Base-by-base conservation (phyloP, 2,888 invertebrate genomes). In the Sphinx pinastri region DNA sequence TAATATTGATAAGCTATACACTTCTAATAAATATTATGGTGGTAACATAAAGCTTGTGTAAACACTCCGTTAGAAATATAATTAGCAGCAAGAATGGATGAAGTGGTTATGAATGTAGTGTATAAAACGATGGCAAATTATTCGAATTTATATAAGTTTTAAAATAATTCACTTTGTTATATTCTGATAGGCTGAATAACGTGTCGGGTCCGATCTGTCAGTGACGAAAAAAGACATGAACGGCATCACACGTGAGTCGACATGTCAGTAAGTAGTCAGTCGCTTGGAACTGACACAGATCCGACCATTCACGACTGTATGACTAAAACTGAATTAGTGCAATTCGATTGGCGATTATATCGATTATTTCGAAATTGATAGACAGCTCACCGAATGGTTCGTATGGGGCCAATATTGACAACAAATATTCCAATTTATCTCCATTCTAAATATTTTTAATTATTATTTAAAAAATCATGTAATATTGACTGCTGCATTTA, bases 121-220 rank as follows among this genome's bases (percentile, higher is more conserved):
- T 12, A 16, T 25, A 47, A 8, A 49, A 16, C 13, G 19, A 63
- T 25, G 63, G 63, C 63, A 16, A 63, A 49, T 49, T 49, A 63
- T 49, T 63, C 49, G 63, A 63, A 63, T 63, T 63, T 63, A 63
- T 63, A 63, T 16, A 14, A 60, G 31, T 60, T 49, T 11, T 49
- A 63, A 19, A 16, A 4, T 60, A 12, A 16, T 47, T 60, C 45
- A n/a, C 60, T 16, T 25, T 5, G 47, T 47, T 4, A n/a, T 45
- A 45, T 59, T 31, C 59, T n/a, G n/a, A 45, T 55, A 19, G 13
- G 19, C 8, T 55, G 25, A 12, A 25, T 57, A 1, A 25, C 13
- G 3, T 12, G 25, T 57, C 19, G 19, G 13, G 19, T 57, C 25
- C 10, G 51, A 51, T 51, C 12, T 51, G 51, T 51, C 51, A 12